Base-by-base conservation (phyloP, 2,797 vertebrate genomes). In the Numenius phaeopus region DNA sequence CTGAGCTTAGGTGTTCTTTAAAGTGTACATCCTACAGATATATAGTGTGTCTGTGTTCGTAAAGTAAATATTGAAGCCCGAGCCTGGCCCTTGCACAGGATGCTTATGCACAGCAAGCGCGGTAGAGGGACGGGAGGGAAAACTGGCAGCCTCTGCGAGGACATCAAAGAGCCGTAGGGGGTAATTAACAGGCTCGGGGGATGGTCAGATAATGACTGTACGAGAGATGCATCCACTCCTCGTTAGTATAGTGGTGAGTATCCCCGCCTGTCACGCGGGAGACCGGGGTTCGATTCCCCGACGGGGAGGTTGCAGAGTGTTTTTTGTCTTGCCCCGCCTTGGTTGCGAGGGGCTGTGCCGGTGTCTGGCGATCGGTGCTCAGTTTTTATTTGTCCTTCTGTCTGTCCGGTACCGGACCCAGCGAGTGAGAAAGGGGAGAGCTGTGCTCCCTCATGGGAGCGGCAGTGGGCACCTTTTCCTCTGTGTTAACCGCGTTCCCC, bases 221-320 rank as follows among this genome's bases (percentile, higher is more conserved):
- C 34, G 34, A 37, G 34, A 37, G 34, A 7, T 37, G 34, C 34
- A 37, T 8, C 34, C 37, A 24, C 32, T 61, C 59, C 37, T 61
- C 59, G 87, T 94, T 96, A 96, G 92, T 96, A 96, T 94, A 97
- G 96, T 94, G 95, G 95, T 92, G 23, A 95, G 92, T 96, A 94
- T 97, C 95, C 95, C 96, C 92, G 93, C 95, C 92, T 95, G 69
- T 71, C 83, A 96, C 94, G 90, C 92, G 93, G 95, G 93, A 97
- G 80, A 96, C 86, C 62, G 72, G 61, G 90, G 95, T 97, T 97
- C 95, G 94, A 97, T 96, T 96, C 97, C 95, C 97, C 93, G 95
- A 96, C 94, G 96, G 81, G 95, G 94, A 96, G 95, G 2, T 0
- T 0, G 0, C 1, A 5, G 1, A 2, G 4, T 1, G n/a, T 3